Conservation (phyloP, 2,888 invertebrate genomes). For the Trachelus troglodyta region DNA sequence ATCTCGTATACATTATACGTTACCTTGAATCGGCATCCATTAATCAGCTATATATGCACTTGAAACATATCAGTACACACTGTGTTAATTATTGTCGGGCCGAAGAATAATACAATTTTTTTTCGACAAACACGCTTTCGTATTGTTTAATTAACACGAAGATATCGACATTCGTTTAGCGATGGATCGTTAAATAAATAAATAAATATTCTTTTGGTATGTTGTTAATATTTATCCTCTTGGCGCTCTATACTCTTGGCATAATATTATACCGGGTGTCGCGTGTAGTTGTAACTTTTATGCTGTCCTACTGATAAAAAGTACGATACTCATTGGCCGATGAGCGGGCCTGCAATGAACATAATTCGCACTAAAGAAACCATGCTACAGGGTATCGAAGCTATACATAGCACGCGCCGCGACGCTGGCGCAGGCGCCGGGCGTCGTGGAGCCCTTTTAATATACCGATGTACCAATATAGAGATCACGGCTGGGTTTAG, state of each 20-base stretch:
- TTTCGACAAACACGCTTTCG: not conserved
- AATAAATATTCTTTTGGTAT: not conserved
- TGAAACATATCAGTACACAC: not conserved
- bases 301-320: not conserved
- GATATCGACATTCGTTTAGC: not conserved
- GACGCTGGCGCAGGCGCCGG: constrained; percentile 49
- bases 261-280: not conserved
- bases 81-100: not conserved
- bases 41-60: not conserved
- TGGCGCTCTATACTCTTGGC: not conserved
- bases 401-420: constrained; percentile 52
- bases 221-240: not conserved
- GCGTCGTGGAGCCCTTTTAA: constrained; percentile 22
- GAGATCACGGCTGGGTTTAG: not conserved
- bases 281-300: not conserved
- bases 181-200: not conserved
- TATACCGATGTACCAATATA: not conserved
- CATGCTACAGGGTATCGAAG: constrained; percentile 41
- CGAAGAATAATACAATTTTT: not conserved
- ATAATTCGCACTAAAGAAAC: constrained; percentile 48
- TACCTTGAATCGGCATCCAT: not conserved
- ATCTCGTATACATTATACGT: not conserved
- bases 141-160: not conserved
- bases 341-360: constrained; percentile 46
- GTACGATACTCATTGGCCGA: constrained; percentile 37